A percentile compares a stretch with the other conserved stretches of the same genome.
phyloP scores from a whole-genome alignment of 2,888 invertebrate genomes.

The Machimus atricapillus region DNA sequence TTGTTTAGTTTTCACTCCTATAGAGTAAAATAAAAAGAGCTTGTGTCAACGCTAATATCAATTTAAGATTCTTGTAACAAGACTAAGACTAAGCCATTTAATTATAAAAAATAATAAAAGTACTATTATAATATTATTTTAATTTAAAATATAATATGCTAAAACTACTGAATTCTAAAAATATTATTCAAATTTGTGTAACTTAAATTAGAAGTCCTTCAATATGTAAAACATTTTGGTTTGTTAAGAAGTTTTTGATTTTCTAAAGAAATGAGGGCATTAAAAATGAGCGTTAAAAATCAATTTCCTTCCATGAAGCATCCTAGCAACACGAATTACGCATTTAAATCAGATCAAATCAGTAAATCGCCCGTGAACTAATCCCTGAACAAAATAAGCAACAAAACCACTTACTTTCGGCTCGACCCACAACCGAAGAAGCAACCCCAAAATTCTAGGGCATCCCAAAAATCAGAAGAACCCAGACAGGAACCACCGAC shows the following conservation, averaged over 20 bases:
- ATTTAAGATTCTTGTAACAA: background rate
- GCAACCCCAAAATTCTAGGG: background rate
- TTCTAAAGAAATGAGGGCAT: background rate
- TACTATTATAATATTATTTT: too few species aligned
- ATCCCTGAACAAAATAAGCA: slow-evolving; percentile 35
- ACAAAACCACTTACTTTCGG: background rate
- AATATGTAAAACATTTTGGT: background rate
- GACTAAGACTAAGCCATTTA: too few species aligned
- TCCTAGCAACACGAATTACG: slow-evolving; percentile 21
- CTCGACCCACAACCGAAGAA: background rate
- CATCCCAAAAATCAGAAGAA: slow-evolving; percentile 9
- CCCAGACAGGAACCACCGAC: slow-evolving; percentile 11
- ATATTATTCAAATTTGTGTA: background rate
- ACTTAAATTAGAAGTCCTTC: background rate
- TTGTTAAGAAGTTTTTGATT: background rate
- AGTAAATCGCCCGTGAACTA: slow-evolving; percentile 40
- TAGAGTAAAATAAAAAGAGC: background rate
- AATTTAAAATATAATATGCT: too few species aligned
- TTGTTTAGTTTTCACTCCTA: background rate
- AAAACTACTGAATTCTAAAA: too few species aligned
- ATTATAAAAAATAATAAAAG: too few species aligned
- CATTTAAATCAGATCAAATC: slow-evolving; percentile 42
- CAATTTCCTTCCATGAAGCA: background rate
- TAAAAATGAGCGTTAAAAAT: slow-evolving; percentile 7
- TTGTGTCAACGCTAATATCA: background rate